A percentile compares a stretch with the other conserved stretches of the same genome.
Evolutionary conservation across 2,797 vertebrate genomes (phyloP).

Genomic region (Anguilla pacifica): DNA sequence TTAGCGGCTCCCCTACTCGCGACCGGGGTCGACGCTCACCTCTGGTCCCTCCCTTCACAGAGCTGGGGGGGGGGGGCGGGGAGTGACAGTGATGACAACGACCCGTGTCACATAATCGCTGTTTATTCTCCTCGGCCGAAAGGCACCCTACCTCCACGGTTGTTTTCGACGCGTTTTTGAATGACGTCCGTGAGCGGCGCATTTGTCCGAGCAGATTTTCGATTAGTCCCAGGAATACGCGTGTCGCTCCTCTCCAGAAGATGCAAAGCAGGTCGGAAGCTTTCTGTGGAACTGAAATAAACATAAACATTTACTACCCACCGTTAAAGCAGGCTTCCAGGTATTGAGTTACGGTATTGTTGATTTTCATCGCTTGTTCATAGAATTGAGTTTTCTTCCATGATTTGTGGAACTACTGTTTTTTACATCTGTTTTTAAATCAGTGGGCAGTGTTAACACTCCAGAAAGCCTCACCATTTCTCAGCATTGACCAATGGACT

Average conservation of each 20-base stretch:
- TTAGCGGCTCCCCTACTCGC: not conserved
- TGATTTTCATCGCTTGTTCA: not conserved
- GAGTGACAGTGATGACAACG: not conserved
- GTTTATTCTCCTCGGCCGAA: not conserved
- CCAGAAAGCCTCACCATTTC: not conserved
- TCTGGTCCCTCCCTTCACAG: not conserved
- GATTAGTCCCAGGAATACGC: not conserved
- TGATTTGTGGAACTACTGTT: not conserved
- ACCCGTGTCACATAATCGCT: not conserved
- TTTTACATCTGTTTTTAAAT: not conserved
- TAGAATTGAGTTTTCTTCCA: not conserved
- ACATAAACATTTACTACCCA: not conserved
- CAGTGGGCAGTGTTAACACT: too few species aligned
- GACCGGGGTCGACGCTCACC: not conserved
- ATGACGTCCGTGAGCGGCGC: not conserved
- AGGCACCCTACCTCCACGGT: not conserved
- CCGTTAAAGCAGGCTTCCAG: not conserved
- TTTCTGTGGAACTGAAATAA: constrained; percentile 24
- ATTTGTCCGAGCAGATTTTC: not conserved
- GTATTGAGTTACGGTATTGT: not conserved
- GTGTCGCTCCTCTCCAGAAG: not conserved
- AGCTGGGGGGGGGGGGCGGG: not conserved
- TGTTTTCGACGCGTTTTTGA: not conserved
- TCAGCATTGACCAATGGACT: not conserved
- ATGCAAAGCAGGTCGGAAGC: not conserved